Conservation (phyloP, 2,113 vertebrate species). For the Hemibagrus wyckioides region DNA sequence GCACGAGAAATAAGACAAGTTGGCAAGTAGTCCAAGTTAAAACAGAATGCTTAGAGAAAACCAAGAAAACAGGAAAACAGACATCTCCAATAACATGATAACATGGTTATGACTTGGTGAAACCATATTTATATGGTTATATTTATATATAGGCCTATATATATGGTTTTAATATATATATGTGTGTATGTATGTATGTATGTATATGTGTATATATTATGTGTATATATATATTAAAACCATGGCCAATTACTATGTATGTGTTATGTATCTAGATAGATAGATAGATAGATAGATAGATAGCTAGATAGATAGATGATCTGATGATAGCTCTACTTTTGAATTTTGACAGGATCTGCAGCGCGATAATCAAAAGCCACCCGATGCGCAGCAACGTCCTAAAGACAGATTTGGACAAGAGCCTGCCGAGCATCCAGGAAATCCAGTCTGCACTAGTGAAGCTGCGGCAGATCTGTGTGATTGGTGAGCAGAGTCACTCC, state of each 20-base stretch:
- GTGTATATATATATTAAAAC: too few relatives aligned
- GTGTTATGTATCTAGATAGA: too few relatives aligned
- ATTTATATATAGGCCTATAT: too few relatives aligned
- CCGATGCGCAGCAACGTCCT: slow-evolving; percentile 85
- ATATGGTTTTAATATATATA: too few relatives aligned
- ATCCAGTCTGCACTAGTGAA: slow-evolving; percentile 85
- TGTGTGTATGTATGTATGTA: too few relatives aligned
- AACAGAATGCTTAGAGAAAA: neutral
- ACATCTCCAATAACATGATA: neutral
- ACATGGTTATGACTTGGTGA: neutral
- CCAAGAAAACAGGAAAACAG: neutral
- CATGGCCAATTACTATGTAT: too few relatives aligned
- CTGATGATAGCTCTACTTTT: neutral
- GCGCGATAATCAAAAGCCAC: slow-evolving; percentile 91
- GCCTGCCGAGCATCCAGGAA: slow-evolving; percentile 87
- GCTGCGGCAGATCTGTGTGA: slow-evolving; percentile 88
- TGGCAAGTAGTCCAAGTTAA: slow-evolving; percentile 10
- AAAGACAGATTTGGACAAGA: slow-evolving; percentile 86
- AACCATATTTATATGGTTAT: neutral
- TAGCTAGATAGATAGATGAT: neutral
- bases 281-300: too few relatives aligned
- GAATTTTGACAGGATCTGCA: slow-evolving; percentile 79
- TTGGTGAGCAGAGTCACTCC: slow-evolving; percentile 74
- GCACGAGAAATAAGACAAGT: neutral
- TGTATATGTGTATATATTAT: too few relatives aligned